phyloP scores from a whole-genome alignment of 1,140 invertebrate species.

The Drosophila bocqueti region DNA sequence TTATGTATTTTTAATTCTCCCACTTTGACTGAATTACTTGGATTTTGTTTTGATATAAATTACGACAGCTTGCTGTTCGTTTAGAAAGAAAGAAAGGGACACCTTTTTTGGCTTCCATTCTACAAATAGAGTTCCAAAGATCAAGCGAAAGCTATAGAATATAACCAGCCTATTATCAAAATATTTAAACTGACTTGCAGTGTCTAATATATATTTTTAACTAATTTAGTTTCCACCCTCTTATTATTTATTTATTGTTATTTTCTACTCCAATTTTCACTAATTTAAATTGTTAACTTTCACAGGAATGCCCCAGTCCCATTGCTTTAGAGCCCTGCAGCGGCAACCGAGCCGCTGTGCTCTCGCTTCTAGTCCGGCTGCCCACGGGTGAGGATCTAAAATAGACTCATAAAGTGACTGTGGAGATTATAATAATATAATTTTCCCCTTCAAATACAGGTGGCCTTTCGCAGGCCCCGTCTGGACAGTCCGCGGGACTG shows the following conservation, averaged over 20 bases:
- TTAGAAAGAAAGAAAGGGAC: too few species aligned
- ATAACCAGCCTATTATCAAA: background rate
- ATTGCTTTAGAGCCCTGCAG: slow-evolving; percentile 97
- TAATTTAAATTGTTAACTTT: slow-evolving; percentile 3
- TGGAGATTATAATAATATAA: background rate
- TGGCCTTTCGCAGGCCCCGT: slow-evolving; percentile 89
- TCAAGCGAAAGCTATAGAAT: too few species aligned
- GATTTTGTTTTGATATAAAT: too few species aligned
- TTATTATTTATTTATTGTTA: background rate
- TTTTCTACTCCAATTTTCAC: too few species aligned
- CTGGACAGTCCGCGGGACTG: slow-evolving; percentile 93
- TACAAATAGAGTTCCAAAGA: too few species aligned
- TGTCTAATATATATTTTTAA: background rate
- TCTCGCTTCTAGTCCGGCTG: slow-evolving; percentile 95
- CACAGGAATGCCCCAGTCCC: slow-evolving; percentile 92
- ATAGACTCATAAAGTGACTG: background rate
- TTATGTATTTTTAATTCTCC: too few species aligned
- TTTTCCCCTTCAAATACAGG: slow-evolving; percentile 38
- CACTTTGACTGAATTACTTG: too few species aligned
- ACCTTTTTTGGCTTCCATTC: too few species aligned
- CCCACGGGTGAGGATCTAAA: slow-evolving; percentile 88
- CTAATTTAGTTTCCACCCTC: background rate
- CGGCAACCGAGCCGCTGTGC: slow-evolving; percentile 95
- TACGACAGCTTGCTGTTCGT: too few species aligned
- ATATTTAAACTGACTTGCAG: background rate